Evolutionary conservation across 2,797 vertebrate species (phyloP).

Genomic region (Oophaga sylvatica): DNA sequence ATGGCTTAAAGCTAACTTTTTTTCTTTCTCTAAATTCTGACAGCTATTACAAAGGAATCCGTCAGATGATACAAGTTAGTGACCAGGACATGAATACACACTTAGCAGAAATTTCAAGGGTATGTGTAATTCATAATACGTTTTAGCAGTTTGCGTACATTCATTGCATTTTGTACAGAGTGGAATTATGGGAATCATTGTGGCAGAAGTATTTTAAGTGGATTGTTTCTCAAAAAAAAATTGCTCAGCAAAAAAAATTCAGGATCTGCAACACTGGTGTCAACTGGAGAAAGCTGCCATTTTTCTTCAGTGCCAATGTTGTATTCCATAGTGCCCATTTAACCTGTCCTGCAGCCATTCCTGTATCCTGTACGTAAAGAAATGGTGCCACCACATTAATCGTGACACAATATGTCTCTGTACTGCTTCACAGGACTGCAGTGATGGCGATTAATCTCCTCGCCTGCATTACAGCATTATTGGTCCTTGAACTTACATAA

Average conservation of each 20-base stretch:
- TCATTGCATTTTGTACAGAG: background rate
- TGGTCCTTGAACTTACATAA: too few relatives aligned
- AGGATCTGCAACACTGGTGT: background rate
- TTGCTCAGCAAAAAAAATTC: background rate
- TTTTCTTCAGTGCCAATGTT: background rate
- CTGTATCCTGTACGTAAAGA: too few relatives aligned
- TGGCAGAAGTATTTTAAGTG: background rate
- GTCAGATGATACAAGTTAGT: conserved; percentile 94
- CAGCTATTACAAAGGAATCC: conserved; percentile 96
- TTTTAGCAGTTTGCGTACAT: background rate
- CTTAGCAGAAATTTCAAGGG: conserved; percentile 97
- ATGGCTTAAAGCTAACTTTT: background rate
- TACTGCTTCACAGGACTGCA: too few relatives aligned
- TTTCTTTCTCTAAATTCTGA: conserved; percentile 40
- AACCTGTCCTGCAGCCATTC: too few relatives aligned
- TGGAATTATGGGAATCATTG: background rate
- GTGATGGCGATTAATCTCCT: too few relatives aligned
- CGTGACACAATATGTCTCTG: too few relatives aligned
- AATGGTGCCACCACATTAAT: too few relatives aligned
- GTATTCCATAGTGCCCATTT: background rate
- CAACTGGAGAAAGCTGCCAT: background rate
- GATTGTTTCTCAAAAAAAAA: background rate
- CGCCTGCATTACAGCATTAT: too few relatives aligned
- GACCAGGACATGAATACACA: conserved; percentile 99
- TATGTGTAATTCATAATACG: conserved; percentile 69